phyloP scores from a whole-genome alignment of 2,113 vertebrate genomes.

The Semicossyphus pulcher region DNA sequence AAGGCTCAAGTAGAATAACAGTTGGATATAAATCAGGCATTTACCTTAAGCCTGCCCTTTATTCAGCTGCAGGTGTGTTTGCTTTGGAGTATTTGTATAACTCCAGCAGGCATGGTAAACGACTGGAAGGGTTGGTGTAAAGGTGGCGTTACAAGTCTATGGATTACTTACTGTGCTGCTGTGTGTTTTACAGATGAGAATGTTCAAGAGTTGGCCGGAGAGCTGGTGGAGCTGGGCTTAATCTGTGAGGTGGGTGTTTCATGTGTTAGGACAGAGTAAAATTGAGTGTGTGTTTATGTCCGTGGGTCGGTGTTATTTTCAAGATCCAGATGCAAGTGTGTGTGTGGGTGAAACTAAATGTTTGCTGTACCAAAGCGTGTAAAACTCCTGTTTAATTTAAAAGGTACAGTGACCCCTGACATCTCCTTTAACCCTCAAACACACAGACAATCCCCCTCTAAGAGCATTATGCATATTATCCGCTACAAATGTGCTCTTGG shows the following conservation, averaged over 20 bases:
- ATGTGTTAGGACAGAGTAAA: not conserved
- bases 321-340: no score
- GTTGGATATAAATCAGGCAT: not conserved
- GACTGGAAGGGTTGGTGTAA: not conserved
- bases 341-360: not conserved
- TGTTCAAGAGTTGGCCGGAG: conserved; percentile 89
- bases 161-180: conserved; percentile 17
- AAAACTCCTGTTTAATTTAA: conserved; percentile 1
- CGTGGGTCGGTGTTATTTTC: conserved; percentile 16
- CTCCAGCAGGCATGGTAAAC: not conserved
- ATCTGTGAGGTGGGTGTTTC: conserved; percentile 89
- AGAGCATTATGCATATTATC: not conserved
- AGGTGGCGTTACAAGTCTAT: not conserved
- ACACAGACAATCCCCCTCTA: not conserved
- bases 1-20: no score
- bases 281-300: not conserved
- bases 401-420: conserved; percentile 2
- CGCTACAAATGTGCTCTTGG: conserved; percentile 1
- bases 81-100: not conserved
- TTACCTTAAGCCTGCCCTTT: not conserved
- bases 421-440: not conserved
- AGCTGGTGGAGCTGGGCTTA: conserved; percentile 93
- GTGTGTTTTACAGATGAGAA: conserved; percentile 88
- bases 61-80: not conserved
- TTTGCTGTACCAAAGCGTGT: conserved; percentile 16